phyloP scores from a whole-genome alignment of 2,797 vertebrate genomes.

The Macrochelys suwanniensis region DNA sequence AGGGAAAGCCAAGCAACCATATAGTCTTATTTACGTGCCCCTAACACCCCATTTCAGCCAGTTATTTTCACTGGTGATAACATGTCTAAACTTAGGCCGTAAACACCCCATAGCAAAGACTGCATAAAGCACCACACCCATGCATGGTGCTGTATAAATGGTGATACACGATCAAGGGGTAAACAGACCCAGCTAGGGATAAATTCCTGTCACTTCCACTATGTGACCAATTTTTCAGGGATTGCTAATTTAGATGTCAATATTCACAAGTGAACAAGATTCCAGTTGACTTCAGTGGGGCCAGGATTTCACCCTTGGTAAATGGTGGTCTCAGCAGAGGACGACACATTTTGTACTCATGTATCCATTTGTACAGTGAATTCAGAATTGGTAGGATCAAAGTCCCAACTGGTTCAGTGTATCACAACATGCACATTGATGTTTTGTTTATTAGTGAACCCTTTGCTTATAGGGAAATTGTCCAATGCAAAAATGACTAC shows the following conservation, averaged over 20 bases:
- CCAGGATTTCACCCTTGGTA: background rate
- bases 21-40: rapidly evolving
- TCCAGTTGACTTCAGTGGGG: background rate
- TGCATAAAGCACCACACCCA: background rate
- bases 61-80: rapidly evolving
- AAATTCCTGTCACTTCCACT: background rate
- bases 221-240: conserved; percentile 35
- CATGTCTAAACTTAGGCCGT: background rate
- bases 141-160: background rate
- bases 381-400: background rate
- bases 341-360: background rate
- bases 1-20: background rate
- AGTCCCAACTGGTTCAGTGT: background rate
- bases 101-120: background rate
- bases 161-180: rapidly evolving
- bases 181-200: background rate
- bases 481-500: background rate
- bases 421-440: background rate
- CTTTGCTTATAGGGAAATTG: background rate
- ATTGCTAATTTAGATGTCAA: conserved; percentile 1
- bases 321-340: background rate
- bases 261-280: rapidly evolving
- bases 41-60: rapidly evolving
- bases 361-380: background rate
- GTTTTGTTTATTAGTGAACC: background rate